These are phyloP conservation scores for Schizothorax lantsangensis DNA, from an alignment of 2,797 vertebrate species.

Conservation along the genomic window DNA sequence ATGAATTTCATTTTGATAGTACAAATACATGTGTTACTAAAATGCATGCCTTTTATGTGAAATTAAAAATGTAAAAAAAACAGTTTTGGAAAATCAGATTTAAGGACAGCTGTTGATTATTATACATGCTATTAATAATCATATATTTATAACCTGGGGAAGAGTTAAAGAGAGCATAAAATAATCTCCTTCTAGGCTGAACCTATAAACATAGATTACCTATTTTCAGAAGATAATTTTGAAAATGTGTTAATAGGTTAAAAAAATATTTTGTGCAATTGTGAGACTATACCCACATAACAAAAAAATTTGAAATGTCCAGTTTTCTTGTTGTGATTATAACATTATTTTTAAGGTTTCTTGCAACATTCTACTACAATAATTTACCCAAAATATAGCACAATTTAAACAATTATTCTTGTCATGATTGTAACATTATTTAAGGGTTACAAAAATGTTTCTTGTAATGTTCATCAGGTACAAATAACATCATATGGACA, in stretches of 20 bases:
- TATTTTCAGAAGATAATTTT: background rate
- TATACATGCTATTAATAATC: background rate
- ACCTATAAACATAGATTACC: too few species aligned
- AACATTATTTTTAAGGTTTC: background rate
- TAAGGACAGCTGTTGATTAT: background rate
- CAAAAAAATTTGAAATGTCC: background rate
- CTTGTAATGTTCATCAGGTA: background rate
- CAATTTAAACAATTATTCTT: background rate
- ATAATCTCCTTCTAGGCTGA: background rate
- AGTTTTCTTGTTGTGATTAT: background rate
- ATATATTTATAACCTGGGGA: background rate
- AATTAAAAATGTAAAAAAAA: background rate
- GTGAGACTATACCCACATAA: background rate
- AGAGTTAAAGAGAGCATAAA: background rate
- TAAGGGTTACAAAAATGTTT: background rate
- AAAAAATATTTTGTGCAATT: background rate
- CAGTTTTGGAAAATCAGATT: background rate
- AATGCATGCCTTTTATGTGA: background rate
- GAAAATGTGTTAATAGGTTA: background rate
- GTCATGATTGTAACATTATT: background rate
- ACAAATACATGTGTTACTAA: background rate
- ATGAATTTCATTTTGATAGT: conserved; percentile 68
- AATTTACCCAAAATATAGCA: background rate
- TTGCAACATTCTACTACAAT: background rate
- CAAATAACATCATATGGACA: background rate